Evolutionary conservation across 2,113 vertebrate species (phyloP).

Genomic region (Podiceps cristatus): DNA sequence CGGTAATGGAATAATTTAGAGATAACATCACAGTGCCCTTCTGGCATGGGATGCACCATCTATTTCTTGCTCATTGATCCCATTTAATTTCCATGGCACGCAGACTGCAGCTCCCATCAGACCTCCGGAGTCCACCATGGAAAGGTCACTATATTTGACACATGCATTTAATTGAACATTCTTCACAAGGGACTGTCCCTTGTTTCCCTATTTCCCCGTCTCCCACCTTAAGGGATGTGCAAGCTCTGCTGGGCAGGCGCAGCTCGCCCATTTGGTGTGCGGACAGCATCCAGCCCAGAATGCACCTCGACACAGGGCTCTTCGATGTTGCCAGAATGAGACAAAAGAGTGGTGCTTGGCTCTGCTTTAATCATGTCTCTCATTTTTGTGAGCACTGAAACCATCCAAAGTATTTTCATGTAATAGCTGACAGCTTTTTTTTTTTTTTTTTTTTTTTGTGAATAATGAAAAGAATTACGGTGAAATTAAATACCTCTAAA

Average conservation of each 20-base stretch:
- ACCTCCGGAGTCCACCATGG: neutral
- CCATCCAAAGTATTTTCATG: neutral
- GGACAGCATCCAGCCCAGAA: neutral
- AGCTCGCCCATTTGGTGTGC: accelerated
- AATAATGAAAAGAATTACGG: neutral
- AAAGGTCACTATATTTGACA: neutral
- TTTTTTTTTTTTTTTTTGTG: neutral
- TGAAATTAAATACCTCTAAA: constrained; percentile 38
- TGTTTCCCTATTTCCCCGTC: neutral
- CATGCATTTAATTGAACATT: neutral
- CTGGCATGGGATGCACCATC: neutral
- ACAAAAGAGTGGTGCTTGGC: neutral
- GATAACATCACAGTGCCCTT: neutral
- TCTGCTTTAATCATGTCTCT: neutral
- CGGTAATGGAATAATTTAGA: neutral
- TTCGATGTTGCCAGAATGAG: neutral
- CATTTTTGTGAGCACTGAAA: neutral
- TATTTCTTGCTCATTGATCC: neutral
- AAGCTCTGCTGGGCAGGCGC: accelerated
- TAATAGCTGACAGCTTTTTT: neutral
- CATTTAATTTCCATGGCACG: accelerated
- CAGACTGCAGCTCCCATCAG: neutral
- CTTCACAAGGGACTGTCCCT: neutral
- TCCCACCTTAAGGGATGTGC: accelerated
- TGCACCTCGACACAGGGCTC: neutral